Base-by-base conservation (phyloP, 64 coral and sea anemone species). In the Catalaphyllia jardinei region DNA sequence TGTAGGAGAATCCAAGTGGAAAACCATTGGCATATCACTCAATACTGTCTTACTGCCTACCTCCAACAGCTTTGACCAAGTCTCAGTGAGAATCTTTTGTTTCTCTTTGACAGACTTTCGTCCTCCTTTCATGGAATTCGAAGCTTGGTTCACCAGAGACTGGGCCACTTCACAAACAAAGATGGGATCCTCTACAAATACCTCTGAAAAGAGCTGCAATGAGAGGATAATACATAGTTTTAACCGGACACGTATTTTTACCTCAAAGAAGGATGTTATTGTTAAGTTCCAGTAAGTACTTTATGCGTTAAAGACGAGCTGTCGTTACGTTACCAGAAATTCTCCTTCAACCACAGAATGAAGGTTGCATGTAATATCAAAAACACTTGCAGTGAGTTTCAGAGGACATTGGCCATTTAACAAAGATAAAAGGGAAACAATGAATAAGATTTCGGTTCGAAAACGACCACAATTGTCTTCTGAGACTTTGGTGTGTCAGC, bases 161-260 rank as follows among this genome's bases (percentile, higher is more conserved):
- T 98, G 96, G 7, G 90, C 96, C 33, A 98, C 96, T 73, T 98
- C 96, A 80, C 96, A 98, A 10, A 98, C 93, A 61, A 98, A 98
- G 61, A 95, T 69, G 0, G 96, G 96, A 69, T 98, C 96, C 52
- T 98, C 96, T 15, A 95, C 87, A 82, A 98, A 98, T 54, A 98
- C 96, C n/a, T 98, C 96, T 10, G 96, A 93, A 87, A 95, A 98
- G 62, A 98, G 62, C 96, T 98, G 27, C 20, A 67, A 86, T 75
- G 19, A 29, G 0, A 30, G 14, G 29, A 20, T 2, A 59, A 0
- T 19, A 60, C 59, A 29, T 60, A 29, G 52, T 82, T 16, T 60
- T 57, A 35, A 80, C 1, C n/a, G n/a, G n/a, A 28, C 11, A 54
- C 7, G 15, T 4, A 10, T 79, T 1, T 35, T 59, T 59, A 29